Base-by-base conservation (phyloP, 30 jellyfish, hydroid and myxozoan genomes). In the Calvadosia cruxmelitensis region DNA sequence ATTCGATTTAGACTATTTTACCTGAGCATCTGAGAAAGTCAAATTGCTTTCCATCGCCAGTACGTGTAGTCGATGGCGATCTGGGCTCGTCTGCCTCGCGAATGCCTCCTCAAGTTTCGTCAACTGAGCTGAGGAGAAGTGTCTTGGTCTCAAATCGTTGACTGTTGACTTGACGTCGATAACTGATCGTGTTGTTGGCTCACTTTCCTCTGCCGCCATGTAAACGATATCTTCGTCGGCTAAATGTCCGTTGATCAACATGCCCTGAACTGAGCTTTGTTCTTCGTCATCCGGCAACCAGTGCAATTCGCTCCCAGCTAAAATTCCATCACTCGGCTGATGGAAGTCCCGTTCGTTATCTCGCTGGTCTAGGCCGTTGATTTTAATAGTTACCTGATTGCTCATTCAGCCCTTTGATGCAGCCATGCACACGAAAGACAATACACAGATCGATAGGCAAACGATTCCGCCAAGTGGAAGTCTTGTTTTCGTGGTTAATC, bases 31-130 rank as follows among this genome's bases (percentile, higher is more conserved):
- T 36, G 31, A 53, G 70, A 27, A 73, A 63, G 70, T 68, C 72
- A 84, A 68, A 53, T 78, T 84, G 63, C 93, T 62, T 61, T 84
- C 95, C 95, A 84, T 84, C 27, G 95, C 95, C 26, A 84, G 51
- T 3, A 78, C 68, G n/a, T 78, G 85, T 72, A 84, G 78, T 3
- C 78, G 79, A 13, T 77, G 68, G 7, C 67, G 73, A 68, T 84
- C 95, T 5, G 93, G 93, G 34, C 76, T 78, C 25, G 81, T 82
- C 20, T 35, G 53, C 71, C 48, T 82, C 23, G 78, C 12, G 33
- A 84, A 84, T 2, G 85, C 88, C 27, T 84, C 93, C 50, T 84
- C 95, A 33, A 84, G 50, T 69, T 84, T 84, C 24, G 84, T 53
- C 15, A 57, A 64, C 67, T 84, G 95, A n/a, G 70, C 79, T 16